Base-by-base conservation (phyloP, 2,888 invertebrate genomes). In the Acrobasis repandana region DNA sequence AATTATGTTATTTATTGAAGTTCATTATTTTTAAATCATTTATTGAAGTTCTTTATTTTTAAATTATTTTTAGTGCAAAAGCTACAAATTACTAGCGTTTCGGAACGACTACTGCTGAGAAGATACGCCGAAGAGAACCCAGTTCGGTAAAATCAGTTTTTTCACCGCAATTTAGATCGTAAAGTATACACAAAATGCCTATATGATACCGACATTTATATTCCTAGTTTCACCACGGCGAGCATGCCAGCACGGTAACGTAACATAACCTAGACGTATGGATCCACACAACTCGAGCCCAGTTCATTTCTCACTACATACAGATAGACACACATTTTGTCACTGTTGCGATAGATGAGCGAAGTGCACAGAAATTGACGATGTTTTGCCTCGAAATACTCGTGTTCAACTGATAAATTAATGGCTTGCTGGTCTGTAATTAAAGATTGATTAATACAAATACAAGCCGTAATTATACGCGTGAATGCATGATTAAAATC, bases 231-330 rank as follows among this genome's bases (percentile, higher is more conserved):
- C 38, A 54, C 18, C 10, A 36, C 34, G 52, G 38, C 54, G 54
- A 18, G 38, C 54, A 11, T 14, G 6, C 18, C 38, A 34, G 8
- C 16, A 11, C 36, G 38, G 58, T 58, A 58, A 58, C 34, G 58
- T 58, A 58, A 58, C 34, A 38, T 36, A 50, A 20, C 36, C 58
- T 49, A 49, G 58, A 58, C 49, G 33, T 49, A 58, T 58, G 49
- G 50, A n/a, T 38, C 34, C 58, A 58, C 49, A 38, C 38, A 54
- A 54, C 54, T 9, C 38, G 54, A 54, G 54, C 36, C 52, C 54
- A 18, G 38, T 38, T 54, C 54, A 54, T 54, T 38, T 54, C 43
- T 54, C 54, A 52, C 20, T 18, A 38, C 54, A 38, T 16, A 54
- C 54, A n/a, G 38, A 54, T 38, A 54, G 54, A 43, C 54, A 54